Base-by-base conservation (phyloP, 2,888 invertebrate species). In the Leucoma salicis region DNA sequence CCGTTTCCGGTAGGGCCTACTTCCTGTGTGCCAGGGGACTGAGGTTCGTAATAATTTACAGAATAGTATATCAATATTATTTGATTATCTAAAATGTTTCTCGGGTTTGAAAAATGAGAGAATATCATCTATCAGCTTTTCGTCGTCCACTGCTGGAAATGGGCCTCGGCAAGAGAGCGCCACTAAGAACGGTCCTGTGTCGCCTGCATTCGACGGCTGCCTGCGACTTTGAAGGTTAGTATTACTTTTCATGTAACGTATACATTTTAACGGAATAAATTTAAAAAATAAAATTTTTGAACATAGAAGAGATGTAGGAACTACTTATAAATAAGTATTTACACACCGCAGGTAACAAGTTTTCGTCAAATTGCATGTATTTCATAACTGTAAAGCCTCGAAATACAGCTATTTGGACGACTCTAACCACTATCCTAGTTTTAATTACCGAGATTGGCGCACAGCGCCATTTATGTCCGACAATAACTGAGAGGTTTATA, bases 1-100 rank as follows among this genome's bases (percentile, higher is more conserved):
- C 63, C 60, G 66, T 68, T 73, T 83, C 78, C 78, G 69, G 78
- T 52, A 71, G 69, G 74, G 57, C 72, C 57, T 66, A 67, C 68
- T 70, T 83, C 82, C 83, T 72, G 69, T 44, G 53, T 53, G 56
- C 47, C 43, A 31, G 43, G 40, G 46, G 59, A 61, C 54, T 69
- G 69, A 71, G 71, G 27, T 66, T 75, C 71, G 60, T 61, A 70
- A 59, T 72, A 65, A 69, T 73, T 73, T 13, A 29, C 13, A 13
- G 27, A n/a, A 13, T 13, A 33, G 11, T 33, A 15, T 11, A 8
- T 18, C 18, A 21, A 1, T 21, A 21, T 21, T 21, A 8, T 21
- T 21, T 3, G 21, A 21, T 21, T 2, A 21, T 3, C 8, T 2
- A 21, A 21, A 21, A 21, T 21, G 8, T 21, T 8, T 8, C 3